Percentiles rank a stretch among this genome's conserved stretches.
These are phyloP conservation scores for Himalopsyche kuldschensis DNA, from an alignment of 2,888 invertebrate genomes.

Conservation along the genomic window DNA sequence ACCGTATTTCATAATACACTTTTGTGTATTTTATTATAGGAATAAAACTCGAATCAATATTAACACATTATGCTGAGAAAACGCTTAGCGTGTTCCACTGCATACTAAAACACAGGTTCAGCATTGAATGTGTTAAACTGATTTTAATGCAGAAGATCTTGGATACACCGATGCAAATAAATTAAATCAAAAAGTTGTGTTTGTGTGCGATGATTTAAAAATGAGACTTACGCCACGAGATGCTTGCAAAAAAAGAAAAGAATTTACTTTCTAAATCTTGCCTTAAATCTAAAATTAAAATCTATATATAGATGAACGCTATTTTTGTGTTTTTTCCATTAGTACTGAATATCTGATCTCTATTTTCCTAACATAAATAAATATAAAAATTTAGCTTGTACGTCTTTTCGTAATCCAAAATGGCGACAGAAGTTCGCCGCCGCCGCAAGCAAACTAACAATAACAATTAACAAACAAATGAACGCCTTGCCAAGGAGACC, in stretches of 20 bases:
- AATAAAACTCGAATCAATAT: too few relatives aligned
- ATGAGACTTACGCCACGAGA: not conserved
- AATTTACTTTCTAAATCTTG: not conserved
- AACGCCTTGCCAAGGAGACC: slow-evolving; percentile 21
- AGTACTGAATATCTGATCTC: slow-evolving; percentile 12
- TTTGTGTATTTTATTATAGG: too few relatives aligned
- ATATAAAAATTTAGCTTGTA: not conserved
- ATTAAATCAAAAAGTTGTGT: too few relatives aligned
- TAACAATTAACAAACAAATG: not conserved
- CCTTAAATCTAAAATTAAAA: not conserved
- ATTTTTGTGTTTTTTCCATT: not conserved
- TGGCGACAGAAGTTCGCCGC: not conserved
- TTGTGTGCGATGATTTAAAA: not conserved
- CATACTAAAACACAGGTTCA: too few relatives aligned
- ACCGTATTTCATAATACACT: too few relatives aligned
- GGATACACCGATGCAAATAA: too few relatives aligned
- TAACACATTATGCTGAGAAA: too few relatives aligned
- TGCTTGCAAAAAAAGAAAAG: not conserved
- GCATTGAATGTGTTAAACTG: too few relatives aligned
- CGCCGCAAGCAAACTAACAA: not conserved
- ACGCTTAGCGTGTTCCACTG: too few relatives aligned
- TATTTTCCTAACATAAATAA: not conserved
- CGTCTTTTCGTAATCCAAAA: not conserved
- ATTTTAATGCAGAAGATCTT: too few relatives aligned
- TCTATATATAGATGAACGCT: not conserved